A percentile compares a stretch with the other conserved stretches of the same genome.
These are phyloP conservation scores for Sipha flava DNA, from an alignment of 1,140 invertebrate genomes.

Conservation along the genomic window DNA sequence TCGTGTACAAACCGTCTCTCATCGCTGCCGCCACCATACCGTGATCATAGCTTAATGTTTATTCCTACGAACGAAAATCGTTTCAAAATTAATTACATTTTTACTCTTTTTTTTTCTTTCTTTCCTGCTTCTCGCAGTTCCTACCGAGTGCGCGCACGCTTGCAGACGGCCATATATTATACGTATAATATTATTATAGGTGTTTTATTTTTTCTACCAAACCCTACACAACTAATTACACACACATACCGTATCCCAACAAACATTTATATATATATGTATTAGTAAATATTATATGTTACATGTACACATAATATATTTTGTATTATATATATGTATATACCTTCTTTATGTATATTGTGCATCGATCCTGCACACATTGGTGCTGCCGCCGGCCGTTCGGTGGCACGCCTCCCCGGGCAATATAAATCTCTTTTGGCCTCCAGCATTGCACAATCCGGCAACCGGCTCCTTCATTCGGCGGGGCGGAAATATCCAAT, in stretches of 20 bases:
- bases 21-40: not conserved
- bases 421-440: not conserved
- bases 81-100: constrained; percentile 18
- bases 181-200: not conserved
- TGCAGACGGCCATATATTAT: not conserved
- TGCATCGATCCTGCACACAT: too few species aligned
- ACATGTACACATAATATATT: too few species aligned
- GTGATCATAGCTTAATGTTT: not conserved
- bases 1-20: not conserved
- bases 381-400: not conserved
- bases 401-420: not conserved
- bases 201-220: constrained; percentile 1
- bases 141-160: not conserved
- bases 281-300: not conserved
- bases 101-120: not conserved
- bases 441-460: not conserved
- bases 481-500: not conserved
- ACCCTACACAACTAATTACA: constrained; percentile 23
- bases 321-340: too few species aligned
- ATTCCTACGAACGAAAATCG: not conserved
- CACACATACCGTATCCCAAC: not conserved
- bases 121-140: not conserved
- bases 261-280: too few species aligned
- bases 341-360: too few species aligned
- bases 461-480: not conserved